phyloP scores from a whole-genome alignment of 2,888 invertebrate species.

The Aradus depressus region DNA sequence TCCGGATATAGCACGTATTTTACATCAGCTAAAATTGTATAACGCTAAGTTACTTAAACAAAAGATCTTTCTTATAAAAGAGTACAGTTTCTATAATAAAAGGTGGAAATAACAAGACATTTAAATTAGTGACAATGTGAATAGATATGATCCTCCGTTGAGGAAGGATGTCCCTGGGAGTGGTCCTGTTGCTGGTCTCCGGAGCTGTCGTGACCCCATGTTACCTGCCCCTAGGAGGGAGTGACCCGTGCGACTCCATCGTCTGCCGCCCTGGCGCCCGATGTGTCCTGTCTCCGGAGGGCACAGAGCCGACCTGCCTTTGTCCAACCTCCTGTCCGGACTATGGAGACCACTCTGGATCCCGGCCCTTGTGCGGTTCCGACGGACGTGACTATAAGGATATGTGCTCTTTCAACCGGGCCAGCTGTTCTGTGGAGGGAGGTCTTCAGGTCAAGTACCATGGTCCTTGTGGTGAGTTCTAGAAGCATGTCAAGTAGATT shows the following conservation, averaged over 20 bases:
- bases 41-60: too few relatives aligned
- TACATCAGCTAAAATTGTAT: too few relatives aligned
- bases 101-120: too few relatives aligned
- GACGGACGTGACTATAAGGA: slow-evolving; percentile 76
- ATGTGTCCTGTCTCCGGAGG: slow-evolving; percentile 54
- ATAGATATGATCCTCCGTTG: too few relatives aligned
- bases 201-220: slow-evolving; percentile 32
- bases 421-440: slow-evolving; percentile 60
- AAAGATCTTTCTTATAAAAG: too few relatives aligned
- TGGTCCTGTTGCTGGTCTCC: not conserved
- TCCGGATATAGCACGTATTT: too few relatives aligned
- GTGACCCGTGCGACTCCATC: slow-evolving; percentile 58
- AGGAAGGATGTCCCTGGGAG: too few relatives aligned
- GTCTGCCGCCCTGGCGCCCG: slow-evolving; percentile 58
- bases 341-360: slow-evolving; percentile 72
- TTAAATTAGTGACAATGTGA: too few relatives aligned
- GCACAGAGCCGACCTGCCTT: slow-evolving; percentile 60
- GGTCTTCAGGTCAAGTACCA: slow-evolving; percentile 70
- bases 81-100: too few relatives aligned
- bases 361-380: slow-evolving; percentile 67
- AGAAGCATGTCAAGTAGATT: not conserved
- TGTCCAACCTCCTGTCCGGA: slow-evolving; percentile 68
- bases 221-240: slow-evolving; percentile 45
- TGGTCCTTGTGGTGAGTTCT: slow-evolving; percentile 73
- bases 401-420: slow-evolving; percentile 70